phyloP scores from a whole-genome alignment of 2,797 vertebrate species.

The Allobates femoralis region DNA sequence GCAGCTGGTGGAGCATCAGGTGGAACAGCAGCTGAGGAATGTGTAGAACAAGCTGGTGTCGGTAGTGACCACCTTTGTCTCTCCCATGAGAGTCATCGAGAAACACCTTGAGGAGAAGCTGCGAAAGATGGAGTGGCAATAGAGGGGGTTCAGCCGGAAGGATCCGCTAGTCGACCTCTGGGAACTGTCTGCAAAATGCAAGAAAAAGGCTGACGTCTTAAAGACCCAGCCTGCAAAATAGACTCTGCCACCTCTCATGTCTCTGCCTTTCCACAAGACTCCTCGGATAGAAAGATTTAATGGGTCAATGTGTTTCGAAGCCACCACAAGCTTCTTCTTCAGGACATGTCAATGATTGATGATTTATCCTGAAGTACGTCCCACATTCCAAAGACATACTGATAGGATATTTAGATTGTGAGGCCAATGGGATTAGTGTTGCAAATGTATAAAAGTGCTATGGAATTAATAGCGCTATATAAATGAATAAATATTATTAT shows the following conservation, averaged over 20 bases:
- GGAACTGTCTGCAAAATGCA: conserved; percentile 70
- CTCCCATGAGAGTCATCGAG: conserved; percentile 75
- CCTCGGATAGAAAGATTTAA: no score
- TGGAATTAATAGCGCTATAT: no score
- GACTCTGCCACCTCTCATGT: background rate
- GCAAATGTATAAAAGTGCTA: no score
- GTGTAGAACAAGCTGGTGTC: conserved; percentile 73
- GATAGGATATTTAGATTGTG: no score
- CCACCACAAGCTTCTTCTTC: no score
- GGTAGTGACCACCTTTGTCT: conserved; percentile 74
- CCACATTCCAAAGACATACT: no score
- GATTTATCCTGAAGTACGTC: no score
- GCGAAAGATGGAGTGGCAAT: conserved; percentile 70
- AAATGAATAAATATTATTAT: no score
- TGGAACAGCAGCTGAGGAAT: conserved; percentile 77
- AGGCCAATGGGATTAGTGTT: no score
- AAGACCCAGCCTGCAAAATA: background rate
- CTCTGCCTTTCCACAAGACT: no score
- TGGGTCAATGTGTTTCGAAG: no score
- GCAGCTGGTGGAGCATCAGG: conserved; percentile 75
- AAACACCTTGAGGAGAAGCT: conserved; percentile 78
- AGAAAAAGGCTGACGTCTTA: conserved; percentile 70
- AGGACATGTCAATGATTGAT: no score
- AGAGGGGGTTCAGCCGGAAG: conserved; percentile 72
- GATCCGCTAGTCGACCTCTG: conserved; percentile 71